A percentile compares a stretch with the other conserved stretches of the same genome.
Conservation (phyloP, 2,888 invertebrate species). For the Ligdia adustata region DNA sequence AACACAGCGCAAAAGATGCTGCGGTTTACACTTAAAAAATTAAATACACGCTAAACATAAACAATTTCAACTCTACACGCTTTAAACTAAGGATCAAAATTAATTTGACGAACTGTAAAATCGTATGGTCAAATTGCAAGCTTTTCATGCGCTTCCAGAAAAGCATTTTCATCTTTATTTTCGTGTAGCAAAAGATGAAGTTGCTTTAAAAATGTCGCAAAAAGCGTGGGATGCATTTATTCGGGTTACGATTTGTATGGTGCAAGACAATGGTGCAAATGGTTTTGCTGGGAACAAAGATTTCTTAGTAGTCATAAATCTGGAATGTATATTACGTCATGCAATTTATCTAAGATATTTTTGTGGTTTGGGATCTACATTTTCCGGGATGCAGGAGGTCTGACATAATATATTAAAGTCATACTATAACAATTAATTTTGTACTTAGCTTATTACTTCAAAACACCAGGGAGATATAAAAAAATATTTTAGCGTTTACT, state of each 20-base stretch:
- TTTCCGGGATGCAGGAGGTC: too few relatives aligned
- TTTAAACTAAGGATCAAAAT: slow-evolving; percentile 28
- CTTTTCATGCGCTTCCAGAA: background rate
- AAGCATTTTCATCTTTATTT: slow-evolving; percentile 26
- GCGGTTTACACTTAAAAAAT: slow-evolving; percentile 39
- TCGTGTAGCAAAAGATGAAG: slow-evolving; percentile 9
- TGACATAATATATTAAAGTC: too few relatives aligned
- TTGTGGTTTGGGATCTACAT: background rate
- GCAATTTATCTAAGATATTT: slow-evolving; percentile 8
- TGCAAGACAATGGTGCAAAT: slow-evolving; percentile 54
- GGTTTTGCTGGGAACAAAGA: slow-evolving; percentile 37
- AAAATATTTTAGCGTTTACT: too few relatives aligned
- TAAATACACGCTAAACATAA: slow-evolving; percentile 5
- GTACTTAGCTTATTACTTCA: too few relatives aligned
- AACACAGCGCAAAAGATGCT: slow-evolving; percentile 64
- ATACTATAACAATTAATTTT: too few relatives aligned
- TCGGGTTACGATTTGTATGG: slow-evolving; percentile 49
- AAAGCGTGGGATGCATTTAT: slow-evolving; percentile 35
- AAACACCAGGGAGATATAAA: too few relatives aligned
- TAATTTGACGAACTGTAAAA: background rate
- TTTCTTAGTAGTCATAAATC: slow-evolving; percentile 31
- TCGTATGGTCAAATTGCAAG: background rate
- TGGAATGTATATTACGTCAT: slow-evolving; percentile 29
- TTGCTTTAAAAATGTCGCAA: background rate
- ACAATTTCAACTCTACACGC: too few relatives aligned